These are phyloP conservation scores for Theodoxus fluviatilis DNA, from an alignment of 2,888 invertebrate species.

Conservation along the genomic window DNA sequence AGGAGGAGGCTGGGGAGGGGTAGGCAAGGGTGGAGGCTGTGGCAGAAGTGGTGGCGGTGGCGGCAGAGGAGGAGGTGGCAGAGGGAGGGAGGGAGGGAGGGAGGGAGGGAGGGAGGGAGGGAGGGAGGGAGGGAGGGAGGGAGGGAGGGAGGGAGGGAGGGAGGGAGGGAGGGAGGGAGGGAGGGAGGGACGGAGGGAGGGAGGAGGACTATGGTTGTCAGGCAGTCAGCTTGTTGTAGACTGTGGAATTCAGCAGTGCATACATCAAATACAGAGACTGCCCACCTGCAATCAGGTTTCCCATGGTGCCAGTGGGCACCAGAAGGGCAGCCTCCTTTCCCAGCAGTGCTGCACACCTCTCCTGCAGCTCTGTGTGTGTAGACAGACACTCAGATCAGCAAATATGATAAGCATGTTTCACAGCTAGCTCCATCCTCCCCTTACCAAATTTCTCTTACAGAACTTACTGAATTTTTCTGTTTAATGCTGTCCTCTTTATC, in stretches of 20 bases:
- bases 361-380: slow-evolving; percentile 80
- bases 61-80: background rate
- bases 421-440: no score
- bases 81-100: background rate
- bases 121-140: background rate
- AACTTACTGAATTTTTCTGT: no score
- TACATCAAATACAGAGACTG: background rate
- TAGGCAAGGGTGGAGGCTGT: background rate
- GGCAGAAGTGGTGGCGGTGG: background rate
- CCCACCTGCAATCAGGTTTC: slow-evolving; percentile 83
- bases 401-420: no score
- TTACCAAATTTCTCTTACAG: no score
- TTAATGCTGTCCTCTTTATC: no score
- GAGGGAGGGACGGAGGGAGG: background rate
- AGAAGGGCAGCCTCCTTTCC: slow-evolving; percentile 90
- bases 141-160: background rate
- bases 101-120: background rate
- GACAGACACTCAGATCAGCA: no score
- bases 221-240: background rate
- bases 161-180: slow-evolving; percentile 1
- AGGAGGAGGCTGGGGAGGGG: background rate
- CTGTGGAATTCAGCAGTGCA: background rate
- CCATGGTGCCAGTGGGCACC: slow-evolving; percentile 92
- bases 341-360: slow-evolving; percentile 77
- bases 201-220: background rate